phyloP scores from a whole-genome alignment of 2,888 invertebrate species.

The Steinernema carpocapsae region DNA sequence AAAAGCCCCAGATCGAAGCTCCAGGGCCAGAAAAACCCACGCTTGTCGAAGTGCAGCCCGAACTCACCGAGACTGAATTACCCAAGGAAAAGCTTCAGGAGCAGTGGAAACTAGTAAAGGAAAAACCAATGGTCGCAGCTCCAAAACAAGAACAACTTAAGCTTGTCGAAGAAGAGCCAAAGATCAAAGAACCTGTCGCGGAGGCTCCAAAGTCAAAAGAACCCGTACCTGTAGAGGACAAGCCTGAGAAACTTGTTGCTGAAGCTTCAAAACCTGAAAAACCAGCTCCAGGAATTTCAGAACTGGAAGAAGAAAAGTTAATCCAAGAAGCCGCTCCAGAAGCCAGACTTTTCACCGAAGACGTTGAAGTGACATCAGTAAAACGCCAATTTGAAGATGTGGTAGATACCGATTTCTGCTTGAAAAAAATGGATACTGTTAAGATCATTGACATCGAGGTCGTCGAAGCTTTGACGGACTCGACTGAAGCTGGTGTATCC shows the following conservation, averaged over 20 bases:
- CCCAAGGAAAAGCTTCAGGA: no score
- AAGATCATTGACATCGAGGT: no score
- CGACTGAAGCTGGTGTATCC: no score
- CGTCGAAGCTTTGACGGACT: no score
- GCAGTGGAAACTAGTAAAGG: no score
- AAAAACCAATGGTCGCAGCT: constrained; percentile 31
- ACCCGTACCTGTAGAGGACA: not conserved
- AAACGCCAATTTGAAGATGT: no score
- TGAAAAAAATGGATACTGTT: no score
- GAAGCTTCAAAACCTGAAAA: constrained; percentile 26
- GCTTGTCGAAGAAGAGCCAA: constrained; percentile 1
- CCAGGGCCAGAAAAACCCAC: not conserved
- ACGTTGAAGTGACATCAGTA: no score
- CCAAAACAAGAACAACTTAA: constrained; percentile 36
- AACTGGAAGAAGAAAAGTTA: constrained; percentile 11
- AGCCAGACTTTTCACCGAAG: no score
- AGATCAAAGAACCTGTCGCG: constrained; percentile 35
- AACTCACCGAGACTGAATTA: not conserved
- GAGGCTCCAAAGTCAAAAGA: constrained; percentile 18
- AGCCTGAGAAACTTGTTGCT: constrained; percentile 31
- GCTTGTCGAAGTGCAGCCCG: not conserved
- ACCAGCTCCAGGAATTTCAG: constrained; percentile 12
- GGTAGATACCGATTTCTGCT: no score
- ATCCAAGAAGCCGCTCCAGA: constrained; percentile 36
- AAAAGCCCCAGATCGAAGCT: not conserved